These are phyloP conservation scores for Eupithecia inturbata DNA, from an alignment of 2,888 invertebrate genomes.

Conservation along the genomic window DNA sequence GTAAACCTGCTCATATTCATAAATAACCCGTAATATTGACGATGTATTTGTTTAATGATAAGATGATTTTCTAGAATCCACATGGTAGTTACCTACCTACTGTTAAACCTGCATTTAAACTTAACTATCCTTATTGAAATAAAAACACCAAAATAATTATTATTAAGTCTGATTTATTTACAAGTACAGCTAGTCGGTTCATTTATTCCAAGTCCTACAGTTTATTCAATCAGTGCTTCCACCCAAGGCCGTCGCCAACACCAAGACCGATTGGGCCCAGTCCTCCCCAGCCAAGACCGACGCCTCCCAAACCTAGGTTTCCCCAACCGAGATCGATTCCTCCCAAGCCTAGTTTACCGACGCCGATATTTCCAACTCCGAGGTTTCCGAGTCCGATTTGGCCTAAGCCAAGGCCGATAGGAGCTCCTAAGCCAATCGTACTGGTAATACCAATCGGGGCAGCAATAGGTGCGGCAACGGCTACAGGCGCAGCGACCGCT, in stretches of 20 bases:
- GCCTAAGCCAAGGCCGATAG: constrained; percentile 37
- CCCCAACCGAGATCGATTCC: constrained; percentile 25
- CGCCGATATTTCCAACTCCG: constrained; percentile 21
- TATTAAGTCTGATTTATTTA: constrained; percentile 9
- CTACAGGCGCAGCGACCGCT: constrained; percentile 44
- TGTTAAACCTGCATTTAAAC: background rate
- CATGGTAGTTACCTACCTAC: too few species aligned
- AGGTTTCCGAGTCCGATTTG: constrained; percentile 41
- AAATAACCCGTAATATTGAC: background rate
- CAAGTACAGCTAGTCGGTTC: constrained; percentile 14
- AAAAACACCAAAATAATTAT: constrained; percentile 8
- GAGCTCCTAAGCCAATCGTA: constrained; percentile 1
- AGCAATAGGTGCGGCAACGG: constrained; percentile 7
- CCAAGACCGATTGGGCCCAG: constrained; percentile 32
- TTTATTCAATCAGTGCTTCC: constrained; percentile 18
- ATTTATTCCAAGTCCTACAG: constrained; percentile 15
- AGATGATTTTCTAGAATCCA: background rate
- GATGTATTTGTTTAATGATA: background rate
- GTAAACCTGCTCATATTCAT: background rate
- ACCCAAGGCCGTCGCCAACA: constrained; percentile 24
- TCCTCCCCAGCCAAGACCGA: constrained; percentile 36
- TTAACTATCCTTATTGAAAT: background rate
- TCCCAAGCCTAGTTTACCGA: constrained; percentile 31
- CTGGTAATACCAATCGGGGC: constrained; percentile 11
- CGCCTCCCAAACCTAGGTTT: constrained; percentile 34